Percentiles rank a stretch among this genome's conserved stretches.
These are phyloP conservation scores for Drosophila pegasa DNA, from an alignment of 2,888 invertebrate genomes.

Conservation along the genomic window DNA sequence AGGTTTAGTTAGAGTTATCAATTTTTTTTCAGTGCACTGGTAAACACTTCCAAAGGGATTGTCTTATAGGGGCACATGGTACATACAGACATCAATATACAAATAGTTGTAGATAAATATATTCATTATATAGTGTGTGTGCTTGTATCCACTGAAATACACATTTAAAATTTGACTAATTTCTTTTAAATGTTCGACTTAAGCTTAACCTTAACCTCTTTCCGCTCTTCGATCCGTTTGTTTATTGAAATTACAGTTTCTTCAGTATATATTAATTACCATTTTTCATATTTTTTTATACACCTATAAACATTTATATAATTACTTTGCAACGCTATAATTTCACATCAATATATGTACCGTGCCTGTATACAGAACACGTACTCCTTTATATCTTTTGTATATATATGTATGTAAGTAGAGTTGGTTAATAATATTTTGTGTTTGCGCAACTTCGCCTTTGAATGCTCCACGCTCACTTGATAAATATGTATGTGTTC, in stretches of 20 bases:
- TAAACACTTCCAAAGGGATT: conserved; percentile 76
- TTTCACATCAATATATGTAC: conserved; percentile 69
- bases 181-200: conserved; percentile 46
- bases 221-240: conserved; percentile 39
- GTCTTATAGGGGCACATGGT: conserved; percentile 70
- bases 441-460: conserved; percentile 14
- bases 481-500: conserved; percentile 40
- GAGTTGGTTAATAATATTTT: conserved; percentile 30
- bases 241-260: conserved; percentile 85
- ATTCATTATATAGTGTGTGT: conserved; percentile 28
- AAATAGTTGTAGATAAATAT: conserved; percentile 65
- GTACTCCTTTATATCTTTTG: conserved; percentile 26
- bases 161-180: conserved; percentile 68
- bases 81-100: conserved; percentile 73
- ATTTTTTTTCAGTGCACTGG: conserved; percentile 54
- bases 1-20: conserved; percentile 42
- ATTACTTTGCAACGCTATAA: conserved; percentile 60
- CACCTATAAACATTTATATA: conserved; percentile 74
- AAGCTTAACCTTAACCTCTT: conserved; percentile 39
- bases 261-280: conserved; percentile 74
- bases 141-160: conserved; percentile 30
- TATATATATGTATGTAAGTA: conserved; percentile 28
- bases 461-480: conserved; percentile 28
- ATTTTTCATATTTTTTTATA: conserved; percentile 61
- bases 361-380: conserved; percentile 15